Percentiles rank a stretch among this genome's conserved stretches.
These are phyloP conservation scores for Odontophorus gujanensis DNA, from an alignment of 2,113 vertebrate species.

Conservation along the genomic window DNA sequence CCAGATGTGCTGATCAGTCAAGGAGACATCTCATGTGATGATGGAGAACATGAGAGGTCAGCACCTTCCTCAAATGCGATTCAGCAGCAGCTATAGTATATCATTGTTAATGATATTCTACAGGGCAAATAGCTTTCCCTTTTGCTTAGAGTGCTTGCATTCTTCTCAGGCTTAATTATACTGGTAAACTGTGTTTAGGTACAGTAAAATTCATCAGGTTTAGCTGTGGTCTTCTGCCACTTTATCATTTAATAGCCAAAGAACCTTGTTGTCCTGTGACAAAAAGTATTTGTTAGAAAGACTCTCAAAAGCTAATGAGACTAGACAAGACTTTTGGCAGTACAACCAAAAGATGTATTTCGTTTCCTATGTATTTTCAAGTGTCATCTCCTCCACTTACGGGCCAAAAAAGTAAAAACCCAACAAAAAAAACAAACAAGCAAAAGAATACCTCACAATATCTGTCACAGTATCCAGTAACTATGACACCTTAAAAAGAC, in stretches of 20 bases:
- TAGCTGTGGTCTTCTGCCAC: background rate
- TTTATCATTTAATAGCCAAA: background rate
- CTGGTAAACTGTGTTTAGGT: background rate
- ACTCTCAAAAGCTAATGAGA: background rate
- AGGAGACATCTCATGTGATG: background rate
- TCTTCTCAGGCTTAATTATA: background rate
- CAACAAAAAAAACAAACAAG: background rate
- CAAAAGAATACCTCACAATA: background rate
- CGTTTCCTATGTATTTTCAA: background rate
- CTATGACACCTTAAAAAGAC: background rate
- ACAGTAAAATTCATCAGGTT: background rate
- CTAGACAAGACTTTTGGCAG: background rate
- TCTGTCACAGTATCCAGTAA: background rate
- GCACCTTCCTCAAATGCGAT: background rate
- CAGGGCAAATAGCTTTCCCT: background rate
- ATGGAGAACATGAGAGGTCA: background rate
- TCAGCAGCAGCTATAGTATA: background rate
- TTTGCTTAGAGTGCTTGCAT: background rate
- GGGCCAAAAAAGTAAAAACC: background rate
- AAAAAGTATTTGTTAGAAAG: background rate
- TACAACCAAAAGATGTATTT: background rate
- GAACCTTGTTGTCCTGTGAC: background rate
- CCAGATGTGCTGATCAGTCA: background rate
- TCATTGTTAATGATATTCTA: background rate
- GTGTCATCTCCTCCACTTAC: background rate